Evolutionary conservation across 37 sponge, comb jelly and placozoan genomes (phyloP), one percentile per base, ranked within the genome.

Genomic region (Bolinopsis microptera): DNA sequence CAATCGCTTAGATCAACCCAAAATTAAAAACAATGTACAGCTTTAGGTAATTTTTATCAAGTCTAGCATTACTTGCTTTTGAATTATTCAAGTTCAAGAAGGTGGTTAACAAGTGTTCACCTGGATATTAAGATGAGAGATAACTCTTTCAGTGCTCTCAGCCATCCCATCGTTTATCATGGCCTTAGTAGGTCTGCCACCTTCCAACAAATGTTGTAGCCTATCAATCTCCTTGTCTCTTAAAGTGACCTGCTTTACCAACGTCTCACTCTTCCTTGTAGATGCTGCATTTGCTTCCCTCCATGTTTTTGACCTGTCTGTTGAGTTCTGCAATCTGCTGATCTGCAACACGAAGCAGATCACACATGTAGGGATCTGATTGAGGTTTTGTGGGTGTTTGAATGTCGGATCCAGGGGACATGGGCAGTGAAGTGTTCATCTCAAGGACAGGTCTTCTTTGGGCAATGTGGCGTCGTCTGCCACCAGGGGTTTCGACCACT

Each of bases 41-140:
- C n/a, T n/a, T n/a, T n/a, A n/a, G n/a, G n/a, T n/a, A n/a, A n/a
- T n/a, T n/a, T n/a, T n/a, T n/a, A n/a, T n/a, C n/a, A n/a, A n/a
- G n/a, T n/a, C n/a, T n/a, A n/a, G n/a, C n/a, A n/a, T n/a, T n/a
- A n/a, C n/a, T n/a, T n/a, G n/a, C n/a, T n/a, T n/a, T n/a, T n/a
- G n/a, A n/a, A n/a, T n/a, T n/a, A n/a, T n/a, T n/a, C n/a, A n/a
- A n/a, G n/a, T n/a, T n/a, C n/a, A n/a, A n/a, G n/a, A n/a, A n/a
- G n/a, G n/a, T n/a, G n/a, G n/a, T n/a, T n/a, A n/a, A n/a, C 3
- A 0, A 0, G 1, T n/a, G 37, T 69, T 24, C 40, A 97, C 95
- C 96, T 98, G 99, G 1, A 99, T 94, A 68, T 96, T 99, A 37
- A 99, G 95, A 69, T 99, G 99, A n/a, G 98, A 97, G 37, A 97